Evolutionary conservation across 2,113 vertebrate species (phyloP), one percentile per base, ranked within the genome.

Genomic region (Pavo muticus): DNA sequence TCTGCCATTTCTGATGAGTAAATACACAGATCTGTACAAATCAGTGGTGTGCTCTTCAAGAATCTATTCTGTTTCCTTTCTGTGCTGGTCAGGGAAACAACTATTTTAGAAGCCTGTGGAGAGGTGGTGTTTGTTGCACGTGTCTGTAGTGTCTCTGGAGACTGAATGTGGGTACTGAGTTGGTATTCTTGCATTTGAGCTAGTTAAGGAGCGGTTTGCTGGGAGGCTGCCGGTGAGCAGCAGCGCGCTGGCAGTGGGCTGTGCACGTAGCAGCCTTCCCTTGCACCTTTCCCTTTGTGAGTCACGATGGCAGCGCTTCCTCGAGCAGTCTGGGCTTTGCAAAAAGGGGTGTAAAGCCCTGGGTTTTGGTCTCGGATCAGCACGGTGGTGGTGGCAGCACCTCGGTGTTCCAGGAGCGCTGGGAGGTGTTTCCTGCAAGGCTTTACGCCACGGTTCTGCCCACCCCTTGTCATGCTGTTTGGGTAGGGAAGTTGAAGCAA

Each of bases 1-100:
- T 91, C 87, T 96, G 85, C 82, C 84, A 47, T 84, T 96, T 88
- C 27, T 52, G 77, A 59, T 91, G 70, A 79, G 84, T 76, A 94
- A 95, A 40, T 64, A 72, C 61, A 10, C n/a, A 78, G 83, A 63
- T 86, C 69, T 84, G 81, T 71, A 44, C 70, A 78, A 86, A 48
- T 23, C 0, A 0, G 32, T 39, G 67, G 37, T 67, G 64, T 39
- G 4, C 35, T 3, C 79, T 90, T 82, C 6, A 61, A 69, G 76
- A 37, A 65, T 84, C 48, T 72, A 69, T 61, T 81, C 52, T 42
- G n/a, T 60, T 81, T 93, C 7, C 3, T 87, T 90, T 61, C 70
- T 63, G 0, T 69, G 65, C 80, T 63, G 88, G 42, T 82, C 70
- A 50, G 93, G 80, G 59, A 84, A 92, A 79, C 70, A 65, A 60